These are phyloP conservation scores for Ptychadena robeensis DNA, from an alignment of 2,797 vertebrate genomes.

Conservation along the genomic window DNA sequence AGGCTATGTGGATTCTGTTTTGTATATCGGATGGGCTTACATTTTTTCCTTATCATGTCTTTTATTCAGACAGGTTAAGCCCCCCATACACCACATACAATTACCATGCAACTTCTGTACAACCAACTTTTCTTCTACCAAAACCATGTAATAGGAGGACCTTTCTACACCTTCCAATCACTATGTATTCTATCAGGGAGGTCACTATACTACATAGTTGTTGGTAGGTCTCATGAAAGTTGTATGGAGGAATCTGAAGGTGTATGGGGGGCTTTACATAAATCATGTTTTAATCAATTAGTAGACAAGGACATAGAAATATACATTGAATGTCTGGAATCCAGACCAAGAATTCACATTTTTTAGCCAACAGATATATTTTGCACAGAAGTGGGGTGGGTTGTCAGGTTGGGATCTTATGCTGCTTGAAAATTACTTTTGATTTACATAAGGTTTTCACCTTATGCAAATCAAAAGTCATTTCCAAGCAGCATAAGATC, in stretches of 20 bases:
- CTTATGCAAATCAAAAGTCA: background rate
- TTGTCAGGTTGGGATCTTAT: no score
- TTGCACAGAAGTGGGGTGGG: no score
- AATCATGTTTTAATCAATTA: background rate
- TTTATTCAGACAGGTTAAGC: background rate
- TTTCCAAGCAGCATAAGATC: background rate
- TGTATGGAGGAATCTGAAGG: no score
- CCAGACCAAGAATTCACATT: background rate
- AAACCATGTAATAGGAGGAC: no score
- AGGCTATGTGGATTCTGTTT: background rate
- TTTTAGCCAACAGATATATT: background rate
- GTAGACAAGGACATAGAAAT: background rate
- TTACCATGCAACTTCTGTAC: no score
- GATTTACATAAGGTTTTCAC: background rate
- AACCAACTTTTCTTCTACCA: no score
- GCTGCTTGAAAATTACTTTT: background rate
- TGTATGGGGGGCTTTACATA: no score
- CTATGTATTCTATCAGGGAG: no score
- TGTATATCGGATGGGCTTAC: background rate
- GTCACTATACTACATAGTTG: no score
- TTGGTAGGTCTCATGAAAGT: no score
- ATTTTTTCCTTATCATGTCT: background rate
- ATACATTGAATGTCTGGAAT: background rate
- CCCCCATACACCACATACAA: no score
- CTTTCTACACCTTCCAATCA: no score